These are phyloP conservation scores for Magallana angulata DNA, from an alignment of 1,140 invertebrate genomes.

Conservation along the genomic window DNA sequence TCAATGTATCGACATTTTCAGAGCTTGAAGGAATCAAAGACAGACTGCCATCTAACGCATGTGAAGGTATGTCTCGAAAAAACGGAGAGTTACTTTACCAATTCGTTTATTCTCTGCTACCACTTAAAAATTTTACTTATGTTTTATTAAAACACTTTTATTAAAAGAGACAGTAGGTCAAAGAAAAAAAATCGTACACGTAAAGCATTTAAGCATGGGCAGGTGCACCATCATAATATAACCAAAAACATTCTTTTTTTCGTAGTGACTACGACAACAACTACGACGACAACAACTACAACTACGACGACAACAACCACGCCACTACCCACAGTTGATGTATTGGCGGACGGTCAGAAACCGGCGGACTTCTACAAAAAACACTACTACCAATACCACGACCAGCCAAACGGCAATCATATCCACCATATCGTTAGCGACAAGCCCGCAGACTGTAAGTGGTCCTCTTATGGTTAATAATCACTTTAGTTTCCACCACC, in stretches of 20 bases:
- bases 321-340: background rate
- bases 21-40: constrained; percentile 61
- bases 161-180: no score
- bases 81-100: no score
- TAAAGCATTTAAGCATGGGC: no score
- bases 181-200: no score
- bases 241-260: no score
- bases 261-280: background rate
- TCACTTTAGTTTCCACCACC: background rate
- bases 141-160: no score
- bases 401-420: background rate
- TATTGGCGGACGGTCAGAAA: background rate
- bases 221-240: no score
- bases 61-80: constrained; percentile 49
- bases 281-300: constrained; percentile 38
- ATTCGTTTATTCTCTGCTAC: no score
- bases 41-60: constrained; percentile 58
- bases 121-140: no score
- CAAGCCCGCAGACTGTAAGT: constrained; percentile 24
- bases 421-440: background rate
- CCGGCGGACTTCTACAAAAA: background rate
- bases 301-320: constrained; percentile 40
- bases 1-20: constrained; percentile 64
- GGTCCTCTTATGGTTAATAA: background rate
- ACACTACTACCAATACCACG: constrained; percentile 18